These are phyloP conservation scores for Corydoras sp. DNA, from an alignment of 2,113 vertebrate genomes.

Conservation along the genomic window DNA sequence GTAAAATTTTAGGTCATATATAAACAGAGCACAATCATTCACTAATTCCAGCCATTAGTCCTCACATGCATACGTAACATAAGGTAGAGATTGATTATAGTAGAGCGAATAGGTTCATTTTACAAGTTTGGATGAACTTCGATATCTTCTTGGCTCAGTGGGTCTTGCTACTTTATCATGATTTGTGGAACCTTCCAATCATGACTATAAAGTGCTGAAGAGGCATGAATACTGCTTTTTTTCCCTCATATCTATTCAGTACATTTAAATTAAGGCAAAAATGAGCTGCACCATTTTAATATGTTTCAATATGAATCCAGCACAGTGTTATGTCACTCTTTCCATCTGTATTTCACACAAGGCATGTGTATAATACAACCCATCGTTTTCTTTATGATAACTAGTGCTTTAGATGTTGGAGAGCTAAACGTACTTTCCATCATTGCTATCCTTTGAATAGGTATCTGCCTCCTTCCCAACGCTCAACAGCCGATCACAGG, in stretches of 20 bases:
- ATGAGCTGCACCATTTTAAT: slow-evolving; percentile 1
- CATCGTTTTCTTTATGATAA: not conserved
- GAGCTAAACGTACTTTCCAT: not conserved
- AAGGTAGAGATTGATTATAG: no score
- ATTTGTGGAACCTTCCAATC: not conserved
- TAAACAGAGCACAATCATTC: no score
- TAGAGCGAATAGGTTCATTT: no score
- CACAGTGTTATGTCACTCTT: not conserved
- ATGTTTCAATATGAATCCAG: not conserved
- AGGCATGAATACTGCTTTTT: not conserved
- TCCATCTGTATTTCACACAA: not conserved
- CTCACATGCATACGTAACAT: no score
- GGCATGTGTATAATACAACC: not conserved
- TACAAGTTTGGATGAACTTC: no score
- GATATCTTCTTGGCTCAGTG: no score
- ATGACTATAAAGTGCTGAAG: slow-evolving; percentile 24
- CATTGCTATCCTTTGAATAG: not conserved
- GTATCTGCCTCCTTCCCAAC: not conserved
- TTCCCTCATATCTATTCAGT: no score
- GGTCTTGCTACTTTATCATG: no score
- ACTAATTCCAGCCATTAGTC: no score
- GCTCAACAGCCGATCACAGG: not conserved
- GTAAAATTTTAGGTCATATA: no score
- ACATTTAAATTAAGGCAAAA: not conserved
- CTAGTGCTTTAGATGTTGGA: not conserved